Base-by-base conservation (phyloP, 2,797 vertebrate genomes). In the Coendou prehensilis region DNA sequence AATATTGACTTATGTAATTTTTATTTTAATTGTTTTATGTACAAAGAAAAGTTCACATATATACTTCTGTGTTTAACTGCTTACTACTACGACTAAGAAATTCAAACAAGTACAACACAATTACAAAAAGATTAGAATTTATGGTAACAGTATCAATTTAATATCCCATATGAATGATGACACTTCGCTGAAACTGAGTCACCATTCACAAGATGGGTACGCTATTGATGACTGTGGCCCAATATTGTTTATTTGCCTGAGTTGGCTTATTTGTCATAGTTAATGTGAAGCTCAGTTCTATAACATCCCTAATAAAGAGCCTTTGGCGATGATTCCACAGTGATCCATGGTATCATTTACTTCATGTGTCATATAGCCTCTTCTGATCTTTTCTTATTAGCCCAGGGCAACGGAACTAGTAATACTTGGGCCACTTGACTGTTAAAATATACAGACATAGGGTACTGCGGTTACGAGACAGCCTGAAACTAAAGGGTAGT, bases 371-470 rank as follows among this genome's bases (percentile, higher is more conserved):
- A 83, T 76, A 86, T n/a, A 71, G 52, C 89, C 76, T 95, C 87
- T 71, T 95, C 83, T 89, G 79, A n/a, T 84, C 28, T 64, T 78
- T 96, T 89, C 91, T 91, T 50, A 28, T 76, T 78, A 71, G 20
- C 71, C 81, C 50, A 18, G 47, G 75, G 78, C 45, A 89, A 47
- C 45, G 73, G 87, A 64, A 89, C 56, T 18, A 64, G 57, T 91
- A 88, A 30, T 67, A 30, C 64, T 87, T 91, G 71, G 56, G 47
- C 54, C 63, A 69, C 47, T 76, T 63, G 54, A 63, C 83, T 37
- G 28, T 81, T 92, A 71, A 22, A 59, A 59, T 33, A 37, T 52
- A 18, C 4, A 52, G 50, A 37, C 85, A 57, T 45, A 26, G 4
- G 47, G 41, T 47, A 33, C n/a, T 57, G 57, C 89, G 92, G 82